Percentiles rank a stretch among this genome's conserved stretches.
Evolutionary conservation across 2,113 vertebrate genomes (phyloP).

Genomic region (Conger conger): DNA sequence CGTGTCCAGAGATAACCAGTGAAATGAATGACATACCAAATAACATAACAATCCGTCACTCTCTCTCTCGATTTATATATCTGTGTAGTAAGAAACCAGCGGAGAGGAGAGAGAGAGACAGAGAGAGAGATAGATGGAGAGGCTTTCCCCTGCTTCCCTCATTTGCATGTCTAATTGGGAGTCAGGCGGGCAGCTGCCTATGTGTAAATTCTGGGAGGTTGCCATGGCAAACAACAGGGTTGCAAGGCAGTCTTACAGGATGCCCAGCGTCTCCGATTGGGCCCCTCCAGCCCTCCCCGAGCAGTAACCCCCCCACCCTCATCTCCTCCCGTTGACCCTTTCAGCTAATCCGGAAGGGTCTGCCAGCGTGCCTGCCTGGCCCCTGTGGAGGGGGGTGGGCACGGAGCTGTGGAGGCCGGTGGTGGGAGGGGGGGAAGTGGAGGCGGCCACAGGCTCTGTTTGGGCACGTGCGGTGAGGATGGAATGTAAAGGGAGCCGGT

Average conservation of each 20-base stretch:
- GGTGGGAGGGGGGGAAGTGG: too few relatives aligned
- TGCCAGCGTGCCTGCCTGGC: too few relatives aligned
- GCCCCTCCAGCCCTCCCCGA: background rate
- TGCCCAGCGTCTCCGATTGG: background rate
- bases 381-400: too few relatives aligned
- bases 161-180: constrained; percentile 6
- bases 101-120: background rate
- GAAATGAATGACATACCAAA: background rate
- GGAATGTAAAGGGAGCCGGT: too few relatives aligned
- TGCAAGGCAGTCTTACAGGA: background rate
- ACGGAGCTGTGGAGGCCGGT: background rate
- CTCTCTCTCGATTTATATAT: background rate
- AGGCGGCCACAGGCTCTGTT: too few relatives aligned
- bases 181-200: background rate
- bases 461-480: too few relatives aligned
- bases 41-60: background rate
- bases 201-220: background rate
- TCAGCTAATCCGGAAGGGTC: background rate
- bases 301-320: background rate
- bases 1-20: background rate
- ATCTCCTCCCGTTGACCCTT: background rate
- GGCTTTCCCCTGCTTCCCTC: background rate
- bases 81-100: background rate
- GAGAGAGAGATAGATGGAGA: background rate
- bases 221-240: background rate